Conservation (phyloP, 1,140 invertebrate species). For the Bacillus rossius region DNA sequence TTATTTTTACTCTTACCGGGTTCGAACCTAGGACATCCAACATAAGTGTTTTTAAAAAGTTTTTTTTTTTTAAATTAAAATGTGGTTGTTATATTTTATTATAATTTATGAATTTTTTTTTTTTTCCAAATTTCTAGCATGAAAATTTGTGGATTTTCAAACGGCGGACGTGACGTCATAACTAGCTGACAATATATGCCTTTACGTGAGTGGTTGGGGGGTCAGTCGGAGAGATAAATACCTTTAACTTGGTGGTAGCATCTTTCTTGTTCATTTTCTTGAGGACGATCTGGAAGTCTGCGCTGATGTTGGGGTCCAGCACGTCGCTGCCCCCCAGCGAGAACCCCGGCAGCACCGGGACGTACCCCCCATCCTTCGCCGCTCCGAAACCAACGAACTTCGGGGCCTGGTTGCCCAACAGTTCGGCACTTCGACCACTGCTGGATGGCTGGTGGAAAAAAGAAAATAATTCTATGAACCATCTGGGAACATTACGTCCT, state of each 20-base stretch:
- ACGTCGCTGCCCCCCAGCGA: conserved; percentile 44
- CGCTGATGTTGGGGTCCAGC: conserved; percentile 51
- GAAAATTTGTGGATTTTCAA: too few species aligned
- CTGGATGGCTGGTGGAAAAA: conserved; percentile 63
- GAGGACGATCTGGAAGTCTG: conserved; percentile 56
- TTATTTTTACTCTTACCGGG: too few species aligned
- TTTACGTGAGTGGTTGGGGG: too few species aligned
- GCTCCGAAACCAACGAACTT: conserved; percentile 64
- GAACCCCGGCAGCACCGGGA: conserved; percentile 52
- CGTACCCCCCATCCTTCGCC: conserved; percentile 51
- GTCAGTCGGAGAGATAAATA: too few species aligned
- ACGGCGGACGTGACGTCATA: too few species aligned
- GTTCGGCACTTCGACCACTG: conserved; percentile 70
- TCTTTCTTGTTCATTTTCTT: conserved; percentile 84
- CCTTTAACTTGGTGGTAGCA: conserved; percentile 77
- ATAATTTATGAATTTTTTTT: too few species aligned
- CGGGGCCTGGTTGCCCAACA: conserved; percentile 53
- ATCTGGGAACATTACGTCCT: background rate
- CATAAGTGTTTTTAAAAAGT: too few species aligned
- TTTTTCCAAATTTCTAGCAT: too few species aligned
- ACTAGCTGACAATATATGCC: too few species aligned
- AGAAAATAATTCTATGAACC: conserved; percentile 20
- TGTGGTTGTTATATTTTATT: too few species aligned
- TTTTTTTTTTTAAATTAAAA: too few species aligned
- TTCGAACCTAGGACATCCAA: too few species aligned